Evolutionary conservation across 2,113 vertebrate species (phyloP), one percentile per base, ranked within the genome.

Genomic region (Mirza zaza): DNA sequence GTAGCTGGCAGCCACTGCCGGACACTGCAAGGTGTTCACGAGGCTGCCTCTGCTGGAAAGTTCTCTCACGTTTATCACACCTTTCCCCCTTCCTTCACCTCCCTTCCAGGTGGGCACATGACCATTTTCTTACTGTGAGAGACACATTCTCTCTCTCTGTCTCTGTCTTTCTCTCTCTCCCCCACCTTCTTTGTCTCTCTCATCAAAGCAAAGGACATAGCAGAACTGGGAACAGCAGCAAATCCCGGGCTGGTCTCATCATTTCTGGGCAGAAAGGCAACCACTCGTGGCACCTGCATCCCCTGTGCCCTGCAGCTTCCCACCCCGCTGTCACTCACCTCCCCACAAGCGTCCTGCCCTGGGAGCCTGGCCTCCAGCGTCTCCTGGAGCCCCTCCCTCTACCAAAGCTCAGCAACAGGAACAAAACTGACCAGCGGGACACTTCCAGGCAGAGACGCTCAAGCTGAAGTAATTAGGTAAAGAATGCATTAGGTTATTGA

Each of bases 21-120:
- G 36, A 52, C 8, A 2, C 15, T 21, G 10, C 25, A 4, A 7
- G 32, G 2, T 14, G 50, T 45, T 36, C 18, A 9, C 0, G 2
- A 90, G 91, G 61, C 42, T 68, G 68, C 67, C 17, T 73, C 73
- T 89, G 29, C 36, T 4, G 7, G 75, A 90, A 17, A 5, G 34
- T 36, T 52, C 95, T 88, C 34, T 82, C 67, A 12, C 34, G 39
- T 21, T 34, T 14, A 34, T 25, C 67, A 8, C 29, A 34, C 77
- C 12, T 52, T 34, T 63, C 34, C n/a, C 14, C 45, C 21, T 42
- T 83, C 27, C 48, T 93, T 61, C 32, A 14, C 67, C 21, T 70
- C 67, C 45, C 36, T 76, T 95, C 59, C 59, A 7, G 65, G 21
- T 65, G 90, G 65, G 71, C 14, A 32, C n/a, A 23, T 8, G 80